Conservation (phyloP, 2,113 vertebrate species). For the Euleptes europaea region DNA sequence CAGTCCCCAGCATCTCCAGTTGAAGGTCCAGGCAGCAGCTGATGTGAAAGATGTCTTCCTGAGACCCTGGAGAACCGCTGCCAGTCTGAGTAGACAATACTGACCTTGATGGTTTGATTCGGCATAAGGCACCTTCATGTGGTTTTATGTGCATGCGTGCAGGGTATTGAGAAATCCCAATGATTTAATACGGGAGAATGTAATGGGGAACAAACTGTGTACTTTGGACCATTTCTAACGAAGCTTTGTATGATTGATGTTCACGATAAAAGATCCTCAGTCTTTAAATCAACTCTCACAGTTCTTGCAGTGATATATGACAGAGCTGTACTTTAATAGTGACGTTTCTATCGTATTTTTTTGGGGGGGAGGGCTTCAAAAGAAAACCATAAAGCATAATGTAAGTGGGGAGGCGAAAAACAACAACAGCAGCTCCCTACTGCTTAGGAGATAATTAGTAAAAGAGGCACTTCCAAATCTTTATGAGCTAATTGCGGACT, state of each 20-base stretch:
- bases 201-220: slow-evolving; percentile 42
- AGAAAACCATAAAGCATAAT: not conserved
- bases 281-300: slow-evolving; percentile 17
- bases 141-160: too few species aligned
- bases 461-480: slow-evolving; percentile 11
- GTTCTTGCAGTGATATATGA: slow-evolving; percentile 31
- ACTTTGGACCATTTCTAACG: slow-evolving; percentile 35
- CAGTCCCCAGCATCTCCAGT: too few species aligned
- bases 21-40: too few species aligned
- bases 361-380: not conserved
- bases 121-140: too few species aligned
- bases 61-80: too few species aligned
- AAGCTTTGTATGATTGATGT: slow-evolving; percentile 38
- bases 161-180: slow-evolving; percentile 32
- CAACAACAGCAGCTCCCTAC: not conserved
- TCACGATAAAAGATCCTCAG: slow-evolving; percentile 30
- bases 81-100: too few species aligned
- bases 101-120: too few species aligned
- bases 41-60: too few species aligned
- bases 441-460: not conserved
- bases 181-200: slow-evolving; percentile 36
- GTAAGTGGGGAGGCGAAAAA: not conserved
- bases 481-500: slow-evolving; percentile 22
- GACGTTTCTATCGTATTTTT: not conserved
- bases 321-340: not conserved